These are phyloP conservation scores for Gastrophysa polygoni DNA, from an alignment of 2,888 invertebrate species.

Conservation along the genomic window DNA sequence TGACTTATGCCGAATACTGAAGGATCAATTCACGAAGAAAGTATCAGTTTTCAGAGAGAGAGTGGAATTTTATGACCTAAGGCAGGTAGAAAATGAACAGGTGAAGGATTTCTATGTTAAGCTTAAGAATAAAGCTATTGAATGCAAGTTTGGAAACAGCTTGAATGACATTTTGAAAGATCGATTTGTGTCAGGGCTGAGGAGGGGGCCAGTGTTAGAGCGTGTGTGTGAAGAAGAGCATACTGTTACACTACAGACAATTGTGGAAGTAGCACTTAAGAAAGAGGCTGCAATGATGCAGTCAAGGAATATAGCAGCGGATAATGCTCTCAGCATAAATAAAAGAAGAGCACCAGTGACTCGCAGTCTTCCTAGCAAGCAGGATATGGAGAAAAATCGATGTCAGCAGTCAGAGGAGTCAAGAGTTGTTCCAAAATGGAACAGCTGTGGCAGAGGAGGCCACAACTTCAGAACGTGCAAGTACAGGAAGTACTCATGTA, in stretches of 20 bases:
- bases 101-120: slow-evolving; percentile 23
- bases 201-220: slow-evolving; percentile 21
- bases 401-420: background rate
- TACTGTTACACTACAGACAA: slow-evolving; percentile 3
- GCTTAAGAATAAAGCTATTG: slow-evolving; percentile 22
- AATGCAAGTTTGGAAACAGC: slow-evolving; percentile 25
- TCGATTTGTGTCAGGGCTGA: slow-evolving; percentile 25
- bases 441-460: slow-evolving; percentile 11
- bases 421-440: slow-evolving; percentile 3
- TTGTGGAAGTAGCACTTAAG: slow-evolving; percentile 10
- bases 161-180: slow-evolving; percentile 24
- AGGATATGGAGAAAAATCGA: background rate
- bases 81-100: slow-evolving; percentile 19
- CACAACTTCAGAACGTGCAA: slow-evolving; percentile 16
- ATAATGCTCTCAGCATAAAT: background rate
- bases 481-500: slow-evolving; percentile 15
- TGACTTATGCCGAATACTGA: slow-evolving; percentile 24
- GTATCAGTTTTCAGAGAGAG: slow-evolving; percentile 25
- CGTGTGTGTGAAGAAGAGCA: slow-evolving; percentile 30
- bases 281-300: slow-evolving; percentile 14
- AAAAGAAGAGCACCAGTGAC: background rate
- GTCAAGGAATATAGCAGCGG: background rate
- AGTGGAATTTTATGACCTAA: slow-evolving; percentile 24
- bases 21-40: slow-evolving; percentile 20
- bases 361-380: background rate